Conservation (phyloP, 2,113 vertebrate genomes). For the Hystrix brachyura region DNA sequence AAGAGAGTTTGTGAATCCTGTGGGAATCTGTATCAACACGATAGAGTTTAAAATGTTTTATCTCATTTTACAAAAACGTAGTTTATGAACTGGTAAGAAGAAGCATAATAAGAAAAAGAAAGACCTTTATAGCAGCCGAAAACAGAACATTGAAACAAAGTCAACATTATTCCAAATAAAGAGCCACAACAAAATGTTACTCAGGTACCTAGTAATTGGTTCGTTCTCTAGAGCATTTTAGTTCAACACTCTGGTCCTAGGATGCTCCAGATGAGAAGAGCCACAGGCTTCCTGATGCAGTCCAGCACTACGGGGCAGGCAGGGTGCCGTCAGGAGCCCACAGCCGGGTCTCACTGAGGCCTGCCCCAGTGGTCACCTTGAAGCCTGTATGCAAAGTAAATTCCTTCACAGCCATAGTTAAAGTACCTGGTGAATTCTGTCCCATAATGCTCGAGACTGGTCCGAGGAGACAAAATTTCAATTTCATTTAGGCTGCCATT, state of each 20-base stretch:
- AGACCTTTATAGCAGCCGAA: neutral
- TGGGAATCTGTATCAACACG: neutral
- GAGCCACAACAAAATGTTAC: neutral
- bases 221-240: neutral
- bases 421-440: neutral
- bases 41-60: neutral
- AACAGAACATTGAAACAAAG: neutral
- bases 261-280: neutral
- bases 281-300: neutral
- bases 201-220: neutral
- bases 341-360: neutral
- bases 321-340: neutral
- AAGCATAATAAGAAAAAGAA: neutral
- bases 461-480: neutral
- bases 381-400: neutral
- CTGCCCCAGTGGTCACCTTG: too few relatives aligned
- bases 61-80: constrained; percentile 21
- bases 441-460: neutral
- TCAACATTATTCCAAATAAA: neutral
- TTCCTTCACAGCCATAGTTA: neutral
- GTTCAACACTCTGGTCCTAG: neutral
- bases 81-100: neutral
- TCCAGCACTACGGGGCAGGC: too few relatives aligned
- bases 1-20: neutral
- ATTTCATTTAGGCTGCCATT: neutral